Base-by-base conservation (phyloP, 2,888 invertebrate genomes). In the Anticlea derivata region DNA sequence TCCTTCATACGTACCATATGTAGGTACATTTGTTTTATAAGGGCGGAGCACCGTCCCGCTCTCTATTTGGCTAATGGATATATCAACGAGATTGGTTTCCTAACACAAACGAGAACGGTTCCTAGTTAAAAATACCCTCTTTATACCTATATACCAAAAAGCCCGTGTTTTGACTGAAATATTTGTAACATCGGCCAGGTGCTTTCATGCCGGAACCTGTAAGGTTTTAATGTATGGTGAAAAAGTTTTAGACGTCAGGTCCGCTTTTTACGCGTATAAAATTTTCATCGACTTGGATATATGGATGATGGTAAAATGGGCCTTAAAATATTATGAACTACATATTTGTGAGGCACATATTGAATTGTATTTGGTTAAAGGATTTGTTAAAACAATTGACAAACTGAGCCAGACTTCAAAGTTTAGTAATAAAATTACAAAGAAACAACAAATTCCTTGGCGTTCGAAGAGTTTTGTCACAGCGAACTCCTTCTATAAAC, bases 11-110 rank as follows among this genome's bases (percentile, higher is more conserved):
- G 60, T 62, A n/a, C n/a, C n/a, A n/a, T n/a, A n/a, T n/a, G 60
- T 65, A 64, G 60, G 65, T 65, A 57, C 68, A 67, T 70, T 69
- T 75, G 73, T 74, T 76, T 76, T 73, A 70, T 71, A 65, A 65
- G 68, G 72, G 66, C 64, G 63, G 63, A 50, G 63, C 53, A 60
- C 61, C 65, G 65, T 60, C 69, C 55, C 66, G 43, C 61, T 75
- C 71, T 77, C 77, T 78, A 80, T 80, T 81, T 79, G 65, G 78
- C 78, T 81, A 82, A 82, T 80, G 81, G 82, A 80, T 75, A 71
- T 77, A 78, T 78, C 78, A 78, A 75, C 68, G 74, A 79, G 78
- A 81, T 82, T 80, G 80, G 73, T 76, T 81, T 73, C 60, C 69
- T 70, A 66, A 73, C 73, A 75, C 73, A 75, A 72, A 72, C 70